Conservation (phyloP, 2,888 invertebrate genomes). For the Melangyna quadrimaculata region DNA sequence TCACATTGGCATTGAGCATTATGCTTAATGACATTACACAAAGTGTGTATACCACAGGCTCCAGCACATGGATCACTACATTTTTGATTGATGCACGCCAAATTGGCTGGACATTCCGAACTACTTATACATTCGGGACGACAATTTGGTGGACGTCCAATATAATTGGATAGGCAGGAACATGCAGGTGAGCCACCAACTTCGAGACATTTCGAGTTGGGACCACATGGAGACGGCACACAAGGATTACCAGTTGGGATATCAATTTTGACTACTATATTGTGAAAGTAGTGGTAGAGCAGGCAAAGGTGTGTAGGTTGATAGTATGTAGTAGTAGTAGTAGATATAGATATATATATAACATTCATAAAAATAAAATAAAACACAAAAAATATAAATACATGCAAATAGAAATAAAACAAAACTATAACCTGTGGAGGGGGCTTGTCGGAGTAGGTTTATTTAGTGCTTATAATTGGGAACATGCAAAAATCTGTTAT, state of each 20-base stretch:
- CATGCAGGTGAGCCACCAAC: conserved; percentile 90
- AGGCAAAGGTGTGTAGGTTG: conserved; percentile 68
- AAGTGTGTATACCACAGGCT: conserved; percentile 88
- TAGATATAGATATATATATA: conserved; percentile 72
- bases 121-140: conserved; percentile 89
- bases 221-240: conserved; percentile 91
- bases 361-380: conserved; percentile 72
- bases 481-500: conserved; percentile 16
- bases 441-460: conserved; percentile 35
- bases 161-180: conserved; percentile 89
- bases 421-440: conserved; percentile 38
- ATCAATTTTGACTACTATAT: conserved; percentile 80
- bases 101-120: conserved; percentile 88
- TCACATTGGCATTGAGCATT: conserved; percentile 89
- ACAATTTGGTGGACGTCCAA: conserved; percentile 92
- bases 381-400: conserved; percentile 74
- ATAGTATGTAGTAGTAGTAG: conserved; percentile 71
- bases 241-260: conserved; percentile 88
- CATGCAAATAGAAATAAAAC: conserved; percentile 74
- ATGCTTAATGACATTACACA: conserved; percentile 89
- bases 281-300: conserved; percentile 57
- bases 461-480: background rate
- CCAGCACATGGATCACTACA: conserved; percentile 91
- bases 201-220: conserved; percentile 89
- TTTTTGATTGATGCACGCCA: conserved; percentile 89